Base-by-base conservation (phyloP, 2,113 vertebrate genomes). In the Nanorana parkeri region DNA sequence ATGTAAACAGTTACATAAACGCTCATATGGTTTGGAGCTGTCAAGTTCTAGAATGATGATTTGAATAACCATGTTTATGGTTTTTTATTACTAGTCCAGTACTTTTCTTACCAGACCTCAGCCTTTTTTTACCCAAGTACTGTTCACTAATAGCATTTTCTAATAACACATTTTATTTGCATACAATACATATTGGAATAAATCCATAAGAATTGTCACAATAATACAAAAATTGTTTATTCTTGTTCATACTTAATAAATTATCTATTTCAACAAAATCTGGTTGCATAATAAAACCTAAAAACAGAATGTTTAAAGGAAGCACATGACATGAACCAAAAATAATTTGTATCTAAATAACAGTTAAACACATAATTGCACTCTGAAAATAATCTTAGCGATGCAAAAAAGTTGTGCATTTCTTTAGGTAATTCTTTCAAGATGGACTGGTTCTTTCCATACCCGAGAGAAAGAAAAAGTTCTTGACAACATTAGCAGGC, bases 341-440 rank as follows among this genome's bases (percentile, higher is more conserved):
- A 74, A 8, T 47, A 11, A 47, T 66, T 78, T n/a, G 24, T 54
- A 66, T 20, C 11, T 29, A 20, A 19, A 26, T n/a, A 10, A 61
- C 28, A 47, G 23, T 60, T 32, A 17, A 54, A 78, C 47, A 55
- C 32, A 3, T 55, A 66, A 65, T 78, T 78, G 26, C 76, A 66
- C 61, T 51, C 15, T 54, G 19, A 78, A 29, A 61, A 17, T 47
- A 51, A 77, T 68, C 29, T 32, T 41, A 54, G 21, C 54, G 16
- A 54, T 17, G 2, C 54, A 21, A 41, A 56, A 36, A 69, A 69
- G 17, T 41, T 68, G 51, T 41, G 78, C 21, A 69, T 58, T 28
- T 80, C 52, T 36, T n/a, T 21, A 24, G 47, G 6, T 79, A 23
- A 26, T 10, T 2, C 64, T 29, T 0, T 65, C 20, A 56, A 29